Percentiles rank a stretch among this genome's conserved stretches.
phyloP scores from a whole-genome alignment of 1,140 invertebrate species.

The Atta cephalotes region DNA sequence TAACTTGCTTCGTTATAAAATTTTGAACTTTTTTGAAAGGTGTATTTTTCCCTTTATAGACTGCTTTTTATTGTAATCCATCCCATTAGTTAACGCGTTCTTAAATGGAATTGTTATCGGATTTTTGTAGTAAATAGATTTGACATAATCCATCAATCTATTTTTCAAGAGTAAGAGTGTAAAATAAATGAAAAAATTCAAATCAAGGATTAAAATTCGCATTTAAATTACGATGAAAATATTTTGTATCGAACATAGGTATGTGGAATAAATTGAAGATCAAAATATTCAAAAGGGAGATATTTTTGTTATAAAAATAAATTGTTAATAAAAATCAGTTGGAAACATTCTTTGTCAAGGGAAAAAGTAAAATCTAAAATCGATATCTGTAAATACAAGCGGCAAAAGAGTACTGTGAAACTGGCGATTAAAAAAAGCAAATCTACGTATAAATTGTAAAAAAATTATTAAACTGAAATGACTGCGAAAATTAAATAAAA shows the following conservation, averaged over 20 bases:
- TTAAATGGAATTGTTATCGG: conserved; percentile 10
- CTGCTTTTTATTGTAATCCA: neutral
- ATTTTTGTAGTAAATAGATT: neutral
- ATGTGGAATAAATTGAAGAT: conserved; percentile 14
- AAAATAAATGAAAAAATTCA: conserved; percentile 29
- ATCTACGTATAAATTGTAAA: neutral
- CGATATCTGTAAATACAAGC: neutral
- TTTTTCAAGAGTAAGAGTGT: neutral
- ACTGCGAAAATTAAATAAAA: neutral
- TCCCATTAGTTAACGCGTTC: conserved; percentile 21
- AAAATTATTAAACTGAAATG: conserved; percentile 32
- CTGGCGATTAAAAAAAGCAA: neutral
- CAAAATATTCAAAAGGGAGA: neutral
- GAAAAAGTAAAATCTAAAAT: conserved; percentile 31
- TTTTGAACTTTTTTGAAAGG: conserved; percentile 10
- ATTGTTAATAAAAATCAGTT: conserved; percentile 22
- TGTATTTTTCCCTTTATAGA: neutral
- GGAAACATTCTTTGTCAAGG: conserved; percentile 9
- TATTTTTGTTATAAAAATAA: conserved; percentile 3
- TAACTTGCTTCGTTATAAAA: neutral
- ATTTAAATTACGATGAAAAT: conserved; percentile 8
- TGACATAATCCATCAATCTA: neutral
- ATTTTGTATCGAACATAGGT: conserved; percentile 4
- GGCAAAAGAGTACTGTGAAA: neutral
- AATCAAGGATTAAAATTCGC: conserved; percentile 5